Base-by-base conservation (phyloP, 2,797 vertebrate genomes). In the Craterocephalus amniculus region DNA sequence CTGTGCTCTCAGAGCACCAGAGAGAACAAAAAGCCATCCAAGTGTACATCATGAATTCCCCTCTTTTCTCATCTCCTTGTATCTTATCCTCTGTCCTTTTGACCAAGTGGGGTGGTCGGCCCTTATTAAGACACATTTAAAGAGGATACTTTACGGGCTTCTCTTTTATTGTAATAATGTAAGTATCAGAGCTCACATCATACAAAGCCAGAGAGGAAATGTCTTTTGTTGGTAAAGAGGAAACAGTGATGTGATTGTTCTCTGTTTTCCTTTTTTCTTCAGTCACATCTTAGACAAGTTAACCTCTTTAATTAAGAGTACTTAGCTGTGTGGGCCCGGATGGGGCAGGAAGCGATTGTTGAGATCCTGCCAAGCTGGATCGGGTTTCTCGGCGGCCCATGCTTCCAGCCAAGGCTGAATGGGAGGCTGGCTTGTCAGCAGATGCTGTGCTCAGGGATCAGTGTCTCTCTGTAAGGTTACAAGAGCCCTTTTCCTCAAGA, bases 381-480 rank as follows among this genome's bases (percentile, higher is more conserved):
- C 87, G 91, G 82, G 91, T 95, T 95, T 95, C 90, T 90, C 88
- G 80, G 83, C 78, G 77, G 85, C 74, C 91, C 66, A 81, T 87
- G 74, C 85, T 92, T 78, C 90, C 85, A 92, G 88, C 88, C 92
- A 92, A 93, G 87, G 91, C 83, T 92, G 88, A 95, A 95, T 93
- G 87, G 94, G 93, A 94, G 91, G 81, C 89, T 92, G 87, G 82
- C 89, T 95, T 96, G 92, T 94, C 94, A 96, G 89, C 91, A 95
- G 95, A 95, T 92, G 90, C 95, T 95, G 86, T 92, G 89, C 91
- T 91, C 85, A 75, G 86, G 91, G 93, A 95, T 95, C 91, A 90
- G 88, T 93, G 88, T 83, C 86, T 91, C 83, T 83, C 84, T 95
- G 89, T 89, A 89, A 78, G 84, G 88, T 80, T 84, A 93, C 90